Conservation (phyloP, 2,888 invertebrate genomes). For the Caenorhabditis macrosperma region DNA sequence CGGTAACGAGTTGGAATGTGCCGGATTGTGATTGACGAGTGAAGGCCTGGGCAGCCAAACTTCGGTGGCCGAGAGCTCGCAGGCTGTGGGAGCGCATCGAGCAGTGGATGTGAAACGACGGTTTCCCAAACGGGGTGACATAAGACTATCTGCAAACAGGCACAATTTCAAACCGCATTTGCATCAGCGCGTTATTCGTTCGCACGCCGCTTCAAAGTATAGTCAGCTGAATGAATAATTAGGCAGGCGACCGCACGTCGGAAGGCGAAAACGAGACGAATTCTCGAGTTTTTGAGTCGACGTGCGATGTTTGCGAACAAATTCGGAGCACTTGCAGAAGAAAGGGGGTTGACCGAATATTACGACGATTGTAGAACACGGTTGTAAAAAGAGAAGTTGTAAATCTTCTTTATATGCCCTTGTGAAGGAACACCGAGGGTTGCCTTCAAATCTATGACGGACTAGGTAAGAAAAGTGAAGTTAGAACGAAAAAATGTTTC, state of each 20-base stretch:
- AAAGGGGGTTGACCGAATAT: not conserved
- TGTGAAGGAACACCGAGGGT: not conserved
- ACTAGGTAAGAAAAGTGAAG: not conserved
- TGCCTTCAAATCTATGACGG: not conserved
- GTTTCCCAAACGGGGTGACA: conserved; percentile 77
- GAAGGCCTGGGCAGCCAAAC: conserved; percentile 70
- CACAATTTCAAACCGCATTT: conserved; percentile 6
- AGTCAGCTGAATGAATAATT: conserved; percentile 43
- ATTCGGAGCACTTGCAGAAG: not conserved
- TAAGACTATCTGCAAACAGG: conserved; percentile 71
- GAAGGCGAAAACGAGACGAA: conserved; percentile 1
- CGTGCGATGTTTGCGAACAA: not conserved
- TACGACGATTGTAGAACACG: not conserved
- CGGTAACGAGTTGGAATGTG: conserved; percentile 70
- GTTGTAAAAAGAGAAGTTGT: not conserved
- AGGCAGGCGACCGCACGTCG: not conserved
- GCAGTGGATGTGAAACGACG: conserved; percentile 64
- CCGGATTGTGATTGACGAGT: conserved; percentile 61
- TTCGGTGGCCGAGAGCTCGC: conserved; percentile 34
- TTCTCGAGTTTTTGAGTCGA: conserved; percentile 14
- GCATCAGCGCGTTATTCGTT: not conserved
- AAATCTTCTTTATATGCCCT: not conserved
- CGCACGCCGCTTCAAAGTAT: conserved; percentile 1
- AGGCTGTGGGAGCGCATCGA: conserved; percentile 42
- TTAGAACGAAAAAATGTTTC: not conserved